Evolutionary conservation across 2,888 invertebrate species (phyloP).

Genomic region (Rhagophthalmus giganteus): DNA sequence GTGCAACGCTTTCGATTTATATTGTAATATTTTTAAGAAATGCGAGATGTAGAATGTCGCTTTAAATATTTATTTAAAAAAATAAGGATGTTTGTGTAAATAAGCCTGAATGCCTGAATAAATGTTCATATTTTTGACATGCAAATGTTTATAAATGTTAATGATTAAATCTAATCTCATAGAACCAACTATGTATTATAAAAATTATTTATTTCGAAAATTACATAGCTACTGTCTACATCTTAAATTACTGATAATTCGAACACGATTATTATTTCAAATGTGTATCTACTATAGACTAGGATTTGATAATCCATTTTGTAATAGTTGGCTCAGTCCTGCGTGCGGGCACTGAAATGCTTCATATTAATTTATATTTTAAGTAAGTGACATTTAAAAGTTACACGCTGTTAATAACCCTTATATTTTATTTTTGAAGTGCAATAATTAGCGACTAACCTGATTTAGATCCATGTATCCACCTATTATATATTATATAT

Average conservation of each 20-base stretch:
- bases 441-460: slow-evolving; percentile 11
- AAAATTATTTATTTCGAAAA: too few species aligned
- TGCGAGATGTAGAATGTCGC: slow-evolving; percentile 14
- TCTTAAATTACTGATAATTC: too few species aligned
- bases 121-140: slow-evolving; percentile 48
- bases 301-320: too few species aligned
- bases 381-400: too few species aligned
- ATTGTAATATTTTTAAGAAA: slow-evolving; percentile 13
- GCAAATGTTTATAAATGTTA: slow-evolving; percentile 45
- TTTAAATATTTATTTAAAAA: slow-evolving; percentile 23
- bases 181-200: not conserved
- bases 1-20: not conserved
- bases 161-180: slow-evolving; percentile 23
- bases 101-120: slow-evolving; percentile 47
- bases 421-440: slow-evolving; percentile 4
- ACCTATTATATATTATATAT: too few species aligned
- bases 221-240: too few species aligned
- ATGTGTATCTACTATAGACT: too few species aligned
- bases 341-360: slow-evolving; percentile 46
- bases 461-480: too few species aligned
- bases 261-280: too few species aligned
- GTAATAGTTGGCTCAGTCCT: slow-evolving; percentile 8
- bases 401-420: slow-evolving; percentile 1
- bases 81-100: slow-evolving; percentile 34
- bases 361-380: slow-evolving; percentile 36